Conservation (phyloP, 1,140 invertebrate genomes). For the Asobara japonica region DNA sequence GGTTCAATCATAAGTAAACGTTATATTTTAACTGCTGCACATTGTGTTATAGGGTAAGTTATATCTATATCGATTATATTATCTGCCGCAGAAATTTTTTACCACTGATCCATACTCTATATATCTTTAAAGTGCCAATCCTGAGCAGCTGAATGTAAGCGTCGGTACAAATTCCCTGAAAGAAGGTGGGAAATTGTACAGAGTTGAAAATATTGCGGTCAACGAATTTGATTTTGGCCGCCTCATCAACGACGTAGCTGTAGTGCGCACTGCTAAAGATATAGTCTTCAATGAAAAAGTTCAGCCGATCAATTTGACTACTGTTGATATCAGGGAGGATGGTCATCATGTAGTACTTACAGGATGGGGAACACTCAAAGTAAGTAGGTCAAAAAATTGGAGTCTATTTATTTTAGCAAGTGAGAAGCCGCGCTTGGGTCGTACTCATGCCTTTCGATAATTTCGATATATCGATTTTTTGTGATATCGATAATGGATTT, state of each 20-base stretch:
- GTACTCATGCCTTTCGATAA: too few relatives aligned
- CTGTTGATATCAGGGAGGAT: constrained; percentile 42
- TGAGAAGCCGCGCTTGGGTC: too few relatives aligned
- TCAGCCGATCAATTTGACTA: constrained; percentile 50
- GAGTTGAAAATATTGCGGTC: neutral
- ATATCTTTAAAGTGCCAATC: neutral
- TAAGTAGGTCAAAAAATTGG: too few relatives aligned
- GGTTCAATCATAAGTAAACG: neutral
- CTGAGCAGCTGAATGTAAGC: neutral
- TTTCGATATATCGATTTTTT: too few relatives aligned
- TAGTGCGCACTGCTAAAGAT: constrained; percentile 50
- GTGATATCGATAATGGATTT: too few relatives aligned
- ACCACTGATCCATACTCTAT: neutral
- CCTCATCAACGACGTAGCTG: constrained; percentile 57
- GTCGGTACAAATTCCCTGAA: neutral
- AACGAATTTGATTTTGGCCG: neutral
- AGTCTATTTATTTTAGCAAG: too few relatives aligned
- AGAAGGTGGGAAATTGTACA: neutral
- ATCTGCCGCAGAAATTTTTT: too few relatives aligned
- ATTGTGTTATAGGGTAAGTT: neutral
- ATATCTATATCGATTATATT: neutral
- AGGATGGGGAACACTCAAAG: constrained; percentile 55
- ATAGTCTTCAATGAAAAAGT: constrained; percentile 46
- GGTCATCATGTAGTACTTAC: constrained; percentile 49
- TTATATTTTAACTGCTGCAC: neutral